phyloP scores from a whole-genome alignment of 2,888 invertebrate genomes.

The Nasonia oneida region DNA sequence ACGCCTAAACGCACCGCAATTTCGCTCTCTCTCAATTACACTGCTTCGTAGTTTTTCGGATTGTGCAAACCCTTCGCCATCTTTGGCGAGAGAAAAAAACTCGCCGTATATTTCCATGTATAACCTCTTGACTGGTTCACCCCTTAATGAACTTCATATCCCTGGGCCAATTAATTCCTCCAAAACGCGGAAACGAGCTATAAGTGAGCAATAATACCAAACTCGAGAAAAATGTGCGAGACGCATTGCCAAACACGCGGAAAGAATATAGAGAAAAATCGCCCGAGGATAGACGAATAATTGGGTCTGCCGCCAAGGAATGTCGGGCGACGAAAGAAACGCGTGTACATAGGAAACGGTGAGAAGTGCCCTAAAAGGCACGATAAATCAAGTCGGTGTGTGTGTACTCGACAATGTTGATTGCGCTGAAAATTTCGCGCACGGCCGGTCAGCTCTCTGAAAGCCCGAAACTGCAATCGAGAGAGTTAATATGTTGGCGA shows the following conservation, averaged over 20 bases:
- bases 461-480: neutral
- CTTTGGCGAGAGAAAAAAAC: neutral
- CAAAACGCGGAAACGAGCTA: conserved; percentile 49
- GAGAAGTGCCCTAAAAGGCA: conserved; percentile 63
- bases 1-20: neutral
- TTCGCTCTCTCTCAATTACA: conserved; percentile 1
- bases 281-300: conserved; percentile 55
- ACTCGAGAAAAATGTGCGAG: neutral
- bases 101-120: neutral
- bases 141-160: conserved; percentile 41
- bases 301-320: conserved; percentile 41
- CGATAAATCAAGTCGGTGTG: conserved; percentile 68
- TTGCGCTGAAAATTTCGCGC: conserved; percentile 63
- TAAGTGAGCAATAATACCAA: neutral
- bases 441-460: neutral
- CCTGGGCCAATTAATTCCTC: conserved; percentile 49
- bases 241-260: conserved; percentile 10
- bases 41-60: neutral
- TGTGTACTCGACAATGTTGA: conserved; percentile 69
- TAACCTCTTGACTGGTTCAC: neutral
- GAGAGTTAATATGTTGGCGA: conserved; percentile 26
- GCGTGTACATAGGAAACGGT: conserved; percentile 29
- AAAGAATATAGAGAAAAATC: conserved; percentile 42
- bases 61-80: neutral
- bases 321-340: conserved; percentile 25